Evolutionary conservation across 2,113 vertebrate genomes (phyloP).

Genomic region (Etheostoma spectabile): DNA sequence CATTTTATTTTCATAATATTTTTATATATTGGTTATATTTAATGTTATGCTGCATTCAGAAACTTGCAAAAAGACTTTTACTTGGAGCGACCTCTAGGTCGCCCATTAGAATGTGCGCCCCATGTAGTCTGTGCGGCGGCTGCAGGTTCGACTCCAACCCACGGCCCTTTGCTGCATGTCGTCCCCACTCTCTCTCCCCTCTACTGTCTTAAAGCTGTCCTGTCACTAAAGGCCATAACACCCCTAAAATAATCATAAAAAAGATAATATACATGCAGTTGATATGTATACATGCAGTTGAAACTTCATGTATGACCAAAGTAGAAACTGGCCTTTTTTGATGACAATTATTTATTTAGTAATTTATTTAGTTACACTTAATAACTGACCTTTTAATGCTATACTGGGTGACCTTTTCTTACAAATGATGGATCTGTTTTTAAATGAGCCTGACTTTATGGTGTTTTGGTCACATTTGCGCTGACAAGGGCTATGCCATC

Average conservation of each 20-base stretch:
- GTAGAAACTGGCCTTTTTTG: too few relatives aligned
- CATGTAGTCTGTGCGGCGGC: too few relatives aligned
- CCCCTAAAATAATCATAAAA: too few relatives aligned
- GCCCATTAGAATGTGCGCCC: too few relatives aligned
- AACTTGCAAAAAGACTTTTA: neutral
- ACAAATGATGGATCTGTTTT: slow-evolving; percentile 40
- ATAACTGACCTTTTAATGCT: slow-evolving; percentile 5
- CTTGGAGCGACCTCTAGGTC: too few relatives aligned
- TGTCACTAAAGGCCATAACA: too few relatives aligned
- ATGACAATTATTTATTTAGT: neutral
- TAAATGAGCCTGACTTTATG: slow-evolving; percentile 59
- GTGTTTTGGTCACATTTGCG: slow-evolving; percentile 62
- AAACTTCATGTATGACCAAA: neutral
- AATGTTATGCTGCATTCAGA: neutral
- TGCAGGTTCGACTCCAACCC: too few relatives aligned
- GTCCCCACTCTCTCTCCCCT: too few relatives aligned
- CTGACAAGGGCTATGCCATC: slow-evolving; percentile 48
- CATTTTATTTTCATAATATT: neutral
- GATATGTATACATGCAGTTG: neutral
- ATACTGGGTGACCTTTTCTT: slow-evolving; percentile 1
- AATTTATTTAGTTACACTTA: neutral
- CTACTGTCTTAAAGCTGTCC: too few relatives aligned
- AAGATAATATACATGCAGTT: neutral
- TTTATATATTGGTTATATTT: neutral
- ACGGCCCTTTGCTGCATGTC: too few relatives aligned